A percentile compares a stretch with the other conserved stretches of the same genome.
These are phyloP conservation scores for Euclidia mi DNA, from an alignment of 2,888 invertebrate genomes.

Conservation along the genomic window DNA sequence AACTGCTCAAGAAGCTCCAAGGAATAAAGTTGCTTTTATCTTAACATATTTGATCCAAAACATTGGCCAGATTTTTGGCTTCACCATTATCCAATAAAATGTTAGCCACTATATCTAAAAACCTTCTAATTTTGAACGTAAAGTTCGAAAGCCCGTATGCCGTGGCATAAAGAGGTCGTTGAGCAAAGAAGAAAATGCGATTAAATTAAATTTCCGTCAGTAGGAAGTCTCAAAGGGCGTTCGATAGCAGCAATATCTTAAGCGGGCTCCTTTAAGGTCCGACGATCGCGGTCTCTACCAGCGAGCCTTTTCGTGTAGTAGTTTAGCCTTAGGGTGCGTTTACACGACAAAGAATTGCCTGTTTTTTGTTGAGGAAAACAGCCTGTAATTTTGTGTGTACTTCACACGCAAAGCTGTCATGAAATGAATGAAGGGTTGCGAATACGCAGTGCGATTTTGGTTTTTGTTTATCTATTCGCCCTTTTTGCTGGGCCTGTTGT, in stretches of 20 bases:
- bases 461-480: constrained; percentile 36
- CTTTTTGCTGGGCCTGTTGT: constrained; percentile 14
- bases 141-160: constrained; percentile 70
- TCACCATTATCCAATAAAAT: constrained; percentile 8
- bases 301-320: constrained; percentile 63
- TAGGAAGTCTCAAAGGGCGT: constrained; percentile 84
- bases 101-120: constrained; percentile 32
- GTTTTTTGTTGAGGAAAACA: constrained; percentile 53
- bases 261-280: constrained; percentile 72
- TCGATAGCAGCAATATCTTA: constrained; percentile 85
- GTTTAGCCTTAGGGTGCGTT: constrained; percentile 50
- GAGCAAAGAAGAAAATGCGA: constrained; percentile 83
- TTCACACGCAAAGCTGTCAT: constrained; percentile 56
- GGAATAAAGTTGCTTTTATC: no score
- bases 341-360: constrained; percentile 52
- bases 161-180: constrained; percentile 71
- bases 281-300: constrained; percentile 63
- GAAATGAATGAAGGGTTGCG: constrained; percentile 56
- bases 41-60: no score
- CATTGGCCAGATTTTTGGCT: no score
- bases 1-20: no score
- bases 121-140: constrained; percentile 58
- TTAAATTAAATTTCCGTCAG: constrained; percentile 87
- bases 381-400: constrained; percentile 48
- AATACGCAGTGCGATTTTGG: constrained; percentile 26